phyloP scores from a whole-genome alignment of 2,113 vertebrate species.

The Aphelocoma coerulescens region DNA sequence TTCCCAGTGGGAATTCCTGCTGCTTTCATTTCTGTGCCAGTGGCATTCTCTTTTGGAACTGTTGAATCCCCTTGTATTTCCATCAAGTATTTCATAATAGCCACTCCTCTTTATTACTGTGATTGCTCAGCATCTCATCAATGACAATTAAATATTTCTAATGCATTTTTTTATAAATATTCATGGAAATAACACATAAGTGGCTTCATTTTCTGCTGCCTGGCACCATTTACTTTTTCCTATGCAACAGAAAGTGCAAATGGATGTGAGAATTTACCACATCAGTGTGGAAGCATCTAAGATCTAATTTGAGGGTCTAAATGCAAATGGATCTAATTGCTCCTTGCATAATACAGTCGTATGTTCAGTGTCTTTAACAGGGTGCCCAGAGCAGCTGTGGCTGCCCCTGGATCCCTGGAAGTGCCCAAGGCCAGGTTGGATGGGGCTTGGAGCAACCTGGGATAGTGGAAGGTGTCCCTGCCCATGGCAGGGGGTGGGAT shows the following conservation, averaged over 20 bases:
- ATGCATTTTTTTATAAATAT: neutral
- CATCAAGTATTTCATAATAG: neutral
- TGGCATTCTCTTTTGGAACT: neutral
- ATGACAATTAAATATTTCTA: neutral
- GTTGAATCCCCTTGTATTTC: neutral
- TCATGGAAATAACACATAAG: neutral
- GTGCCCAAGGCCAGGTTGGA: neutral
- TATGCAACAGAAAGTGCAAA: neutral
- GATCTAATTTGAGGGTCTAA: neutral
- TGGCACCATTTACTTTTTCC: neutral
- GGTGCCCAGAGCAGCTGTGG: neutral
- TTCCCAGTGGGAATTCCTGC: neutral
- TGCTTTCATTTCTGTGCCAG: neutral
- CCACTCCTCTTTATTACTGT: neutral
- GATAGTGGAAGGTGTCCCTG: neutral
- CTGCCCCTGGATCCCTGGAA: neutral
- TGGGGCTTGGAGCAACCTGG: rapidly evolving
- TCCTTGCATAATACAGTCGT: neutral
- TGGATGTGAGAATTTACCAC: neutral
- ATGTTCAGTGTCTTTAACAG: neutral
- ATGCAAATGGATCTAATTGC: neutral
- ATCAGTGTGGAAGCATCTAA: neutral
- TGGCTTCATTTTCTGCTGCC: neutral
- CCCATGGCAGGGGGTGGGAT: neutral
- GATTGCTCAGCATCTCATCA: neutral